These are phyloP conservation scores for Eilema griseolum DNA, from an alignment of 2,888 invertebrate genomes.

Conservation along the genomic window DNA sequence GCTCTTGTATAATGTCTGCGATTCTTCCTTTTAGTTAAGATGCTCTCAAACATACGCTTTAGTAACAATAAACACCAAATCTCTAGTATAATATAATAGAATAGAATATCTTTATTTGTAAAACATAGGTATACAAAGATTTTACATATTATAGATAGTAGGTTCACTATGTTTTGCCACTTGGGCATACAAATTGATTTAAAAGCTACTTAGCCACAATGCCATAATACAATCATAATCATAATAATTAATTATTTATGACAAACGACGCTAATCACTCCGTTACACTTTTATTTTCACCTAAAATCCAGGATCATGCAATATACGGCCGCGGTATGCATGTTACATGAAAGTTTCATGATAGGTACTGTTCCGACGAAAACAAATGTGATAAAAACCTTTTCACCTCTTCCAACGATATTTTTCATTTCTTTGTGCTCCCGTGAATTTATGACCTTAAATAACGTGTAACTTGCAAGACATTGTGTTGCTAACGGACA, in stretches of 20 bases:
- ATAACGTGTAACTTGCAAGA: constrained; percentile 18
- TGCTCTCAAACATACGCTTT: neutral
- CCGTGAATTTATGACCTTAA: constrained; percentile 21
- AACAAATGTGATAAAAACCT: constrained; percentile 24
- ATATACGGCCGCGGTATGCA: constrained; percentile 11
- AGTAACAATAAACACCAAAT: neutral
- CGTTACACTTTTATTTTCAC: neutral
- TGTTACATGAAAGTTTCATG: constrained; percentile 21
- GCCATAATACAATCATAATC: too few species aligned
- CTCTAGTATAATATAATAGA: too few species aligned
- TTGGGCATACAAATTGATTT: too few species aligned
- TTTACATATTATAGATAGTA: too few species aligned
- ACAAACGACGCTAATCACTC: neutral
- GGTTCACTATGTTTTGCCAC: too few species aligned
- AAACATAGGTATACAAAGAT: too few species aligned
- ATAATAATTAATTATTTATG: too few species aligned
- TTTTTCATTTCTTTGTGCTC: constrained; percentile 22
- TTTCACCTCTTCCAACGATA: constrained; percentile 20
- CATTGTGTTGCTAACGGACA: neutral
- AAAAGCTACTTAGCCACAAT: too few species aligned
- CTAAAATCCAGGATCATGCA: constrained; percentile 1
- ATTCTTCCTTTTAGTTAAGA: too few species aligned
- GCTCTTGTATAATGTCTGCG: too few species aligned
- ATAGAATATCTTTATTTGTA: too few species aligned
- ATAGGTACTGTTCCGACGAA: constrained; percentile 10